Evolutionary conservation across 1,140 invertebrate genomes (phyloP).

Genomic region (Hypothenemus hampei): DNA sequence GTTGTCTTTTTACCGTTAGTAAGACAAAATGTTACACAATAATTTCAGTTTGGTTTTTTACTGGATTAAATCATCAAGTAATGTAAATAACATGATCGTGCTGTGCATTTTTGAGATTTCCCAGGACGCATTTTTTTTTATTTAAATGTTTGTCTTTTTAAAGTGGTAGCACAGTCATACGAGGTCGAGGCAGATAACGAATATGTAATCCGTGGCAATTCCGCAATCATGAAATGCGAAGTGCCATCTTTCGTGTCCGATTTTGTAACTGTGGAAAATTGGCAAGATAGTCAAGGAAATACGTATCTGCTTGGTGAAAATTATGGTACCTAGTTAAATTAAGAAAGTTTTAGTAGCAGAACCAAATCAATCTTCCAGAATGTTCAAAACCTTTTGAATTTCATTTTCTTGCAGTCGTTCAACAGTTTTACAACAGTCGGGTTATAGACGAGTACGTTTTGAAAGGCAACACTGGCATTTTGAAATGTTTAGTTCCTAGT

Average conservation of each 20-base stretch:
- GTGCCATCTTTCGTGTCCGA: slow-evolving; percentile 83
- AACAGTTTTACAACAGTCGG: slow-evolving; percentile 78
- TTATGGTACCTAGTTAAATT: slow-evolving; percentile 33
- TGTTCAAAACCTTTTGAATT: background rate
- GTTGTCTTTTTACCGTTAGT: too few species aligned
- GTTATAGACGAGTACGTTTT: slow-evolving; percentile 86
- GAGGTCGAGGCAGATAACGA: slow-evolving; percentile 79
- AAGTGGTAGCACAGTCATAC: slow-evolving; percentile 77
- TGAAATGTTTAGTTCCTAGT: slow-evolving; percentile 82
- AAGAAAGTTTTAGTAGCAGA: background rate
- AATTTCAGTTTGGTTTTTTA: too few species aligned
- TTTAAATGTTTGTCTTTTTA: slow-evolving; percentile 3
- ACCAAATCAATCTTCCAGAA: background rate
- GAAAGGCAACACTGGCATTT: slow-evolving; percentile 77
- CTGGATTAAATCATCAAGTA: too few species aligned
- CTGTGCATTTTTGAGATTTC: too few species aligned
- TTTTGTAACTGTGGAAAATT: slow-evolving; percentile 77
- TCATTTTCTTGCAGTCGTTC: slow-evolving; percentile 60
- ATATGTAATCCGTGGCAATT: slow-evolving; percentile 81
- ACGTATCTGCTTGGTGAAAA: slow-evolving; percentile 55
- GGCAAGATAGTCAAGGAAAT: slow-evolving; percentile 70
- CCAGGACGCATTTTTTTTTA: background rate
- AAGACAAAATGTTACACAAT: too few species aligned
- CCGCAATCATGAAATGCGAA: slow-evolving; percentile 82
- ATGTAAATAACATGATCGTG: too few species aligned